Evolutionary conservation across 2,888 invertebrate species (phyloP).

Genomic region (Limnephilus rhombicus): DNA sequence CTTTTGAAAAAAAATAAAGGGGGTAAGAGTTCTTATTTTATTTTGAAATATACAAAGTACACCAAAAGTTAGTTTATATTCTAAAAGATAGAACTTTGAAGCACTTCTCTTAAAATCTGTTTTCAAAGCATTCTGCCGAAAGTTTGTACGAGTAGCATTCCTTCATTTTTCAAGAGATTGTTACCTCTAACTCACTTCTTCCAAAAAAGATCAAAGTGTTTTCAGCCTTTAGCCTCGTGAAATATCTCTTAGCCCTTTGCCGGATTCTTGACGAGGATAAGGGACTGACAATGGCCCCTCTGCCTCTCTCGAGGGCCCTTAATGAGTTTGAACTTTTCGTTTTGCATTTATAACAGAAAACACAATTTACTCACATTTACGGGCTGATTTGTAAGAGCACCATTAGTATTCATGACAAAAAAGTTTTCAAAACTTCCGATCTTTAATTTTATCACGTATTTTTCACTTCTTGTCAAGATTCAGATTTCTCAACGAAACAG

Average conservation of each 20-base stretch:
- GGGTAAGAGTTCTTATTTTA: neutral
- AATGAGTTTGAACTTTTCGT: conserved; percentile 26
- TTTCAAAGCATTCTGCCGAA: neutral
- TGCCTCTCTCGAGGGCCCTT: neutral
- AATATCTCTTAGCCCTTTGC: conserved; percentile 31
- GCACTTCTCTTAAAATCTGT: neutral
- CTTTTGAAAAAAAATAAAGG: no score
- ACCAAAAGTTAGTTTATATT: neutral
- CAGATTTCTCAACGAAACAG: no score
- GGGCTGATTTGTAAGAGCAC: neutral
- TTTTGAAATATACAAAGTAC: neutral
- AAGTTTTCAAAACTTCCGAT: neutral
- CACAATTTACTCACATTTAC: neutral
- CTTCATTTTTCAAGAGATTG: conserved; percentile 17
- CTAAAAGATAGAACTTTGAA: neutral
- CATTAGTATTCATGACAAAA: neutral
- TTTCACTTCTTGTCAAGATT: neutral
- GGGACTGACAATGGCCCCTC: conserved; percentile 13
- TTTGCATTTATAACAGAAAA: neutral
- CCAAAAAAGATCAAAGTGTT: conserved; percentile 40
- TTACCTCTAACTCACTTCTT: conserved; percentile 6
- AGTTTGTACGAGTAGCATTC: conserved; percentile 1
- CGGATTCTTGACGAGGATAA: conserved; percentile 31
- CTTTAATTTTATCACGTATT: neutral
- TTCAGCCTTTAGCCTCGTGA: conserved; percentile 12